Evolutionary conservation across 64 coral and sea anemone species (phyloP), one percentile per base, ranked within the genome.

Genomic region (Dendrophyllia cribrosa): DNA sequence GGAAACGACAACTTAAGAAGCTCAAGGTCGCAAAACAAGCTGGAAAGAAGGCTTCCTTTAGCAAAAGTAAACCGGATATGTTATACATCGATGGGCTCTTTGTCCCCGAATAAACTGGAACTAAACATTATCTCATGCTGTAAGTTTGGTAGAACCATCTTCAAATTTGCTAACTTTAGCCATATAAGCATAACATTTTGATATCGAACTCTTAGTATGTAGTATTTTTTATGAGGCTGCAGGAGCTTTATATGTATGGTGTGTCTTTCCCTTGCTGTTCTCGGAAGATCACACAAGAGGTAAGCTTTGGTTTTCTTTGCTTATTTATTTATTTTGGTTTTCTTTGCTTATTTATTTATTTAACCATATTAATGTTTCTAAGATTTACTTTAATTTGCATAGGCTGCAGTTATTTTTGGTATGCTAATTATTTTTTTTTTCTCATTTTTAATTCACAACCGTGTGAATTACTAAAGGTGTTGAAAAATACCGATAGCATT

Each of bases 1-100:
- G 74, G 47, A 76, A 76, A 76, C 74, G 49, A 76, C 74, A 76
- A 76, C 74, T 76, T 20, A 76, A 76, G 74, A 76, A 76, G 74
- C 74, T 76, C 74, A 76, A 76, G 7, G 74, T 52, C 74, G 16
- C 47, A 76, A 76, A 76, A 76, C 69, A 72, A 72, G 69, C 74
- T 65, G 62, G 62, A 65, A 65, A 65, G n/a, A 65, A 20, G n/a
- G 62, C 62, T 65, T 14, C 62, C 62, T 65, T 65, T 65, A 65
- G 62, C 62, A 65, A 65, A 65, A 65, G 62, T 20, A 65, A 19
- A 20, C 62, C 62, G 62, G 62, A 65, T 65, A 14, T 65, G 62
- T 20, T 65, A 65, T 65, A 65, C 62, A 65, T 65, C 73, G 48
- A 76, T 76, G 45, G 46, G 17, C 13, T 76, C 15, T 20, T 76